phyloP scores from a whole-genome alignment of 2,797 vertebrate genomes.

The Sternotherus odoratus region DNA sequence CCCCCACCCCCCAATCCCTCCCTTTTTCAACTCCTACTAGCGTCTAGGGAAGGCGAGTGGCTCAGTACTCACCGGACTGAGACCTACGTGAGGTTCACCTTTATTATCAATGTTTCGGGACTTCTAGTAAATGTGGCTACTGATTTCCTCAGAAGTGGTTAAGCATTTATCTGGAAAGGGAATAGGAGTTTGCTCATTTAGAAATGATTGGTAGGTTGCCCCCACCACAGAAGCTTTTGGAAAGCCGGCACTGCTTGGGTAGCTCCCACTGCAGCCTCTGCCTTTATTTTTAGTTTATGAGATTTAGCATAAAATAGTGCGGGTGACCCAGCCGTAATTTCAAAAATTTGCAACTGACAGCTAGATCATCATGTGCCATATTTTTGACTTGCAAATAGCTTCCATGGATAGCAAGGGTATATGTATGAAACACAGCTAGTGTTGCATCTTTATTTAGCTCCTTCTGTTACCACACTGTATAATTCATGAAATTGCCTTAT shows the following conservation, averaged over 20 bases:
- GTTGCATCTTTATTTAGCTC: constrained; percentile 86
- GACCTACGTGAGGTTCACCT: background rate
- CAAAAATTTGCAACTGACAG: constrained; percentile 80
- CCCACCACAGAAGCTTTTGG: accelerated
- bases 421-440: constrained; percentile 86
- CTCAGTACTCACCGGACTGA: accelerated
- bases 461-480: constrained; percentile 77
- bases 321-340: constrained; percentile 84
- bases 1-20: background rate
- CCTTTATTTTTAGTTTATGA: constrained; percentile 54
- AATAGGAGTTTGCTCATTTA: accelerated
- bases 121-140: accelerated
- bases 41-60: accelerated
- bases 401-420: constrained; percentile 79
- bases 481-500: constrained; percentile 78
- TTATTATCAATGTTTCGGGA: accelerated
- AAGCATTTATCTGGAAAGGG: accelerated
- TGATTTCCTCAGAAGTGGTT: background rate
- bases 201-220: accelerated
- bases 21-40: background rate
- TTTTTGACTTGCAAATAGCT: constrained; percentile 84
- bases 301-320: constrained; percentile 74
- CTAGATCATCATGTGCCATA: constrained; percentile 77
- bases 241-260: background rate
- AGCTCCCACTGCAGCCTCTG: background rate